Percentiles rank a stretch among this genome's conserved stretches.
Evolutionary conservation across 2,113 vertebrate species (phyloP).

Genomic region (Hippocampus comes): DNA sequence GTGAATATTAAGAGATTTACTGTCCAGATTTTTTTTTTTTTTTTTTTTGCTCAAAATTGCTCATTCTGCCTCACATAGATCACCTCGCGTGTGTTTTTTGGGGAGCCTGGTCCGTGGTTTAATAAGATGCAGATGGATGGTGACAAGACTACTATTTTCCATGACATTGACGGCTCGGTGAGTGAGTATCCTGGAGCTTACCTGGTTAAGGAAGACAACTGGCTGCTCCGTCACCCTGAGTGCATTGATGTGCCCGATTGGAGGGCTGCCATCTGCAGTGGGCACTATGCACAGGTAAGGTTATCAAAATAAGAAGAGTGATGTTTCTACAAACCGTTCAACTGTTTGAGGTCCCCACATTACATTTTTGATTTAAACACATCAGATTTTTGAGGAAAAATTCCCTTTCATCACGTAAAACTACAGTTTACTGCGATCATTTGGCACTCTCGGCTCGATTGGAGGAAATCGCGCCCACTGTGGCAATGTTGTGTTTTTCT

Average conservation of each 20-base stretch:
- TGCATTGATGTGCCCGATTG: conserved; percentile 93
- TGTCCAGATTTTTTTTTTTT: neutral
- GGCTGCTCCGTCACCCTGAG: conserved; percentile 89
- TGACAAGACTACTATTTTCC: conserved; percentile 93
- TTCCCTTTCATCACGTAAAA: neutral
- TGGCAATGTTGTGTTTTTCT: too few species aligned
- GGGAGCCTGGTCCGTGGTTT: conserved; percentile 95
- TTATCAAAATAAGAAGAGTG: neutral
- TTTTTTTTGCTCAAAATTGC: neutral
- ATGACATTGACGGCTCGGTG: conserved; percentile 90
- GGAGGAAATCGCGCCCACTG: too few species aligned
- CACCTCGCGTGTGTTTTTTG: conserved; percentile 93
- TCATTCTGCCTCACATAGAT: conserved; percentile 69
- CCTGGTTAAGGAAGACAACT: conserved; percentile 93
- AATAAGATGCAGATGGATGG: conserved; percentile 92
- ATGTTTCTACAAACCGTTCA: neutral
- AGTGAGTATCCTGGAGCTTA: conserved; percentile 92
- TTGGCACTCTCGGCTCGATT: neutral
- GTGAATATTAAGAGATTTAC: neutral
- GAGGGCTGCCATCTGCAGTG: conserved; percentile 92
- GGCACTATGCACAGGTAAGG: conserved; percentile 87
- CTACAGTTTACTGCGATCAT: neutral
- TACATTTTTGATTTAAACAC: too few species aligned
- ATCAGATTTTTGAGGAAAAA: neutral
- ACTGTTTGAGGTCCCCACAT: neutral